Base-by-base conservation (phyloP, 2,888 invertebrate species). In the Brachyptera putata region DNA sequence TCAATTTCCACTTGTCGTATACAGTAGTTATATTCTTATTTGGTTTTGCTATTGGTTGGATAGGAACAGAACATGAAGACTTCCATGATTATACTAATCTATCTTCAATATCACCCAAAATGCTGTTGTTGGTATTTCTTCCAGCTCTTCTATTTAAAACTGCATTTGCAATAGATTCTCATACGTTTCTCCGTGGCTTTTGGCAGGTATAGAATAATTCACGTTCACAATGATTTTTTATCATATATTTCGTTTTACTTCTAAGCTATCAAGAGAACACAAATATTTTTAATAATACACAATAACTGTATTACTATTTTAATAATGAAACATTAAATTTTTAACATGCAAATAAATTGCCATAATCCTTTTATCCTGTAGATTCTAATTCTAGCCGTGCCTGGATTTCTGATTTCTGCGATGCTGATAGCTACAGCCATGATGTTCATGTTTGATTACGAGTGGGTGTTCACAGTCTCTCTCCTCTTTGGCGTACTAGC, bases 401-500 rank as follows among this genome's bases (percentile, higher is more conserved):
- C 18, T 18, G 43, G 43, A 11, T 7, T 18, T 18, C 3, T 43
- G 16, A 43, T 43, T 11, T 16, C 16, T 21, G 5, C 21, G 21
- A 11, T 21, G 18, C 11, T 43, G 18, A 5, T 43, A 3, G 43
- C 18, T 11, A 2, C 43, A 2, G 2, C 18, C 4, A 21, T 43
- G 21, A 21, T 21, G 36, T 34, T n/a, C n/a, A n/a, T 55, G 22
- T 37, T 55, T 14, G 55, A 39, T n/a, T 13, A 34, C 9, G 55
- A 55, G 2, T 55, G 55, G 55, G 5, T 36, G 11, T 22, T 34
- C 22, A 14, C 16, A 14, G 36, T 22, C n/a, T 14, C 55, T n/a
- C 16, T 55, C 55, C 13, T 55, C n/a, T 55, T 55, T 34, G 55
- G 55, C 2, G 21, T 34, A 14, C 9, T 55, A 21, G 24, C 55